Evolutionary conservation across 2,888 invertebrate genomes (phyloP), one percentile per base, ranked within the genome.

Genomic region (Apantesis nais): DNA sequence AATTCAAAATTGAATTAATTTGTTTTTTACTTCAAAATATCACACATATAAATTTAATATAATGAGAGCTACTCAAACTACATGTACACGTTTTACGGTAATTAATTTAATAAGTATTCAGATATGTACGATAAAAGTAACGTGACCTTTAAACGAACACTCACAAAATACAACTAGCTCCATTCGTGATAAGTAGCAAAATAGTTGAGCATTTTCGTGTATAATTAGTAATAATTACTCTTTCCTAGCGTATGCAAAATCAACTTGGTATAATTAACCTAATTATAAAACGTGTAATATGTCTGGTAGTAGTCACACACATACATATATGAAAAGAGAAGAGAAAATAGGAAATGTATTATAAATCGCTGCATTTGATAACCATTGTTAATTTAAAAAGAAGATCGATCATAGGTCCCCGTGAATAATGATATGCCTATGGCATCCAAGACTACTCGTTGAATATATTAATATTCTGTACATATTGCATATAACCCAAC

Each of bases 101-200:
- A 71, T 71, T 66, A 68, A 68, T 68, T 68, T 68, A 22, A 37
- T 25, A 62, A 62, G 65, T 66, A 68, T 62, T 62, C 55, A 66
- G 68, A 68, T 62, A 68, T 68, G 66, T 68, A 58, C 44, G 62
- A 68, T 68, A 72, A 68, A 55, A 72, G 44, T 68, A 62, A 68
- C 68, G 61, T 65, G 52, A 62, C 29, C 52, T 22, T n/a, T 41
- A 44, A 72, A 68, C 39, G 61, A 62, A 67, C 58, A 39, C 66
- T 44, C 64, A 62, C 55, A 62, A 70, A 62, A 70, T 62, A 71
- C 48, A 58, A 64, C 62, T 67, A 60, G 63, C 60, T 71, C 64
- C 34, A 31, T 67, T 71, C 34, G 29, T 60, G n/a, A 58, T 48
- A 31, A 48, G 37, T 44, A 11, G 25, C 5, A 58, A 19, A 66